Evolutionary conservation across 2,797 vertebrate species (phyloP), one percentile per base, ranked within the genome.

Genomic region (Falco columbarius): DNA sequence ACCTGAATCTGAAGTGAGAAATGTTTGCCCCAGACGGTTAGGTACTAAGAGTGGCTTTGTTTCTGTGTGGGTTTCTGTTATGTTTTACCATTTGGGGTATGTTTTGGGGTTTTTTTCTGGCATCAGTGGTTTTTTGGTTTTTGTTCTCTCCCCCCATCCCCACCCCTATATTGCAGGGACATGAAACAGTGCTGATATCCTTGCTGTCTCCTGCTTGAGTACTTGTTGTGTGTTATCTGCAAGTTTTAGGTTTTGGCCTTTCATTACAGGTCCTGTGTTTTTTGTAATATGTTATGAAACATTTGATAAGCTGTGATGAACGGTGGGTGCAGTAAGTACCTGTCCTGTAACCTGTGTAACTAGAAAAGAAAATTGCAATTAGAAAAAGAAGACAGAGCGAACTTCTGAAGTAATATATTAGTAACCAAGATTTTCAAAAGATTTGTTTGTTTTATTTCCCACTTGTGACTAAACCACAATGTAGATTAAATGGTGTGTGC

Each of bases 91-190:
- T 67, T 49, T 49, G 42, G 4, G 14, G 3, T 47, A 32, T 5
- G 26, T 68, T 72, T 85, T 59, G 7, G 38, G 38, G 5, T 38
- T 40, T 40, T 68, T 90, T 71, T 75, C 27, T 61, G 14, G 23
- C 65, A 6, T 59, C 7, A 19, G 11, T 20, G 8, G 0, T n/a
- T 81, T 34, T 20, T 2, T 1, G 15, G n/a, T 23, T 7, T 54
- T 62, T 40, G 1, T 7, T 72, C 40, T 42, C 12, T 3, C 1
- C 0, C 4, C 5, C 3, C 1, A 12, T 6, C 38, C 38, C 38
- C 1, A 12, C 13, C 40, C 40, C 40, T 14, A 0, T 32, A 20
- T 38, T 81, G 6, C 21, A 47, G 34, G 47, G 9, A 17, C 16
- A 8, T 66, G 54, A 49, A 15, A 68, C 7, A 26, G 7, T 1